phyloP scores from a whole-genome alignment of 2,888 invertebrate genomes.

The Lepidocyrtoides sp. region DNA sequence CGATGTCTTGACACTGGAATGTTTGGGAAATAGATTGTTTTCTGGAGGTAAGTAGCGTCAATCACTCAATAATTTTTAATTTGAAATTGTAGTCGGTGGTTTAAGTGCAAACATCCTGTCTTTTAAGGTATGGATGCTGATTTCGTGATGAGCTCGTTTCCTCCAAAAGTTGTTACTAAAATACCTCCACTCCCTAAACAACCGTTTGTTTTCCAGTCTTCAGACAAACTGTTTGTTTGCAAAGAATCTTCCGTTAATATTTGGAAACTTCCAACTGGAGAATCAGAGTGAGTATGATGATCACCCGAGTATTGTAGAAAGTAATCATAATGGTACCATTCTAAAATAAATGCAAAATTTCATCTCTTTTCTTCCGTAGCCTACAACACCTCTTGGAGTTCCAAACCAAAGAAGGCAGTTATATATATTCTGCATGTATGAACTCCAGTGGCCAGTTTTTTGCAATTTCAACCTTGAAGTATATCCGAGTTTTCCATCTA shows the following conservation, averaged over 20 bases:
- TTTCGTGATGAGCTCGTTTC: slow-evolving; percentile 83
- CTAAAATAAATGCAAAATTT: no score
- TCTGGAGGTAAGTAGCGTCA: slow-evolving; percentile 90
- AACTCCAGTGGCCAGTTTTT: slow-evolving; percentile 77
- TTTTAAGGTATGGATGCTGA: slow-evolving; percentile 83
- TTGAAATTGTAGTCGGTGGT: no score
- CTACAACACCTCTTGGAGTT: slow-evolving; percentile 82
- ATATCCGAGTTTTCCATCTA: slow-evolving; percentile 61
- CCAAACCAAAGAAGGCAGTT: slow-evolving; percentile 67
- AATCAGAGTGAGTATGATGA: slow-evolving; percentile 78
- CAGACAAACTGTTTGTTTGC: slow-evolving; percentile 71
- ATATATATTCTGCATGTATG: slow-evolving; percentile 78
- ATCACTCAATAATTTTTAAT: no score
- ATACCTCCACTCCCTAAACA: slow-evolving; percentile 82
- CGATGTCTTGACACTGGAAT: slow-evolving; percentile 92
- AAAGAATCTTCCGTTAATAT: slow-evolving; percentile 79
- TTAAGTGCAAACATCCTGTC: no score
- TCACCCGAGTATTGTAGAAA: no score
- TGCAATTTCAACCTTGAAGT: slow-evolving; percentile 74
- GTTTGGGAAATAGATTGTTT: slow-evolving; percentile 90
- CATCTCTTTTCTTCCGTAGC: slow-evolving; percentile 69
- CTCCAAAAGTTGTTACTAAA: slow-evolving; percentile 82
- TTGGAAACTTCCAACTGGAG: slow-evolving; percentile 81
- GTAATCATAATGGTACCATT: no score
- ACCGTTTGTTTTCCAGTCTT: slow-evolving; percentile 72